Base-by-base conservation (phyloP, 2,113 vertebrate species). In the Aptenodytes patagonicus region DNA sequence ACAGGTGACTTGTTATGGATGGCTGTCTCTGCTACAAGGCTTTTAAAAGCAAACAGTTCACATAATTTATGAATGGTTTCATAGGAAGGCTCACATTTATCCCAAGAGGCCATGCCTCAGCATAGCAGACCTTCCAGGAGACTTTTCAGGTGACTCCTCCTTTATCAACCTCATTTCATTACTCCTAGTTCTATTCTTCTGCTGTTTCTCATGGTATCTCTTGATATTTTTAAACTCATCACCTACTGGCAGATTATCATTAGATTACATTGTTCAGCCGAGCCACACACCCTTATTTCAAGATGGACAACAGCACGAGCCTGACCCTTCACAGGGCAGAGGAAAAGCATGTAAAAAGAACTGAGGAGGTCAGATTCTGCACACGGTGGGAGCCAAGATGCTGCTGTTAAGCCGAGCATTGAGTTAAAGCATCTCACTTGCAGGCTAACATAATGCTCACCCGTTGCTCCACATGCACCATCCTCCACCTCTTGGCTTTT, bases 1-100 rank as follows among this genome's bases (percentile, higher is more conserved):
- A 86, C 82, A 83, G 85, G 79, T 94, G 95, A 80, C 78, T 82
- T 69, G 70, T 34, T 87, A 82, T 26, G 52, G 64, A 76, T 64
- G 55, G 18, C 11, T 4, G 26, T 79, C 65, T 92, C 92, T 85
- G 36, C 78, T 64, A 46, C 7, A 29, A 79, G 44, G 64, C 93
- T 86, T 93, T 91, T 88, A 85, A 94, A 96, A 96, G 93, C 93
- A 94, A 96, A 93, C 66, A 93, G 62, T 61, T 93, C 92, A 69
- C 54, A 49, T 96, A 95, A 96, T 91, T 96, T 93, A 87, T 90
- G 88, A 91, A 97, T 73, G 70, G 75, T 66, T 91, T 86, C 68
- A 75, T 62, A 73, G 78, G 70, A 94, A 73, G 62, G 54, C 57
- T 95, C 24, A 34, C 78, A 38, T 91, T 83, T 95, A 95, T 83